Evolutionary conservation across 2,113 vertebrate genomes (phyloP).

Genomic region (Geococcyx californianus): DNA sequence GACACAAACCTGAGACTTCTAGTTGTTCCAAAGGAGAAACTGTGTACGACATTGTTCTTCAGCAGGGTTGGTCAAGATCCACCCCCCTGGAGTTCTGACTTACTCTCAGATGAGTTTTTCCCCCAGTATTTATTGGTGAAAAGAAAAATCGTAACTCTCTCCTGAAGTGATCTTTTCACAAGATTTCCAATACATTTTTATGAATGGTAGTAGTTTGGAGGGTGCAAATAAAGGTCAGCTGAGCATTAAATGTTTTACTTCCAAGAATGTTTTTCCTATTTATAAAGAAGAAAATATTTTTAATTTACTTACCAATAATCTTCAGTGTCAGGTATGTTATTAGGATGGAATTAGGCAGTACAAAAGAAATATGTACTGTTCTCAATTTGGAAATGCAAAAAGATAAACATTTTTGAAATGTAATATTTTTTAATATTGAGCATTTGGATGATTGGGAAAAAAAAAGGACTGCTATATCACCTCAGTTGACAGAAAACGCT

Average conservation of each 20-base stretch:
- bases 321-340: background rate
- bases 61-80: background rate
- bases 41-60: background rate
- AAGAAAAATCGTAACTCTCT: background rate
- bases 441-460: background rate
- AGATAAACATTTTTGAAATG: background rate
- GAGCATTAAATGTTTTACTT: background rate
- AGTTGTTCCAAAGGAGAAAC: background rate
- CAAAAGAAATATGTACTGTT: background rate
- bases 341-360: background rate
- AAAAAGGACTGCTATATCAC: background rate
- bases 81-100: background rate
- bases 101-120: background rate
- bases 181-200: background rate
- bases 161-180: background rate
- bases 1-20: background rate
- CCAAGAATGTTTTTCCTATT: background rate
- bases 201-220: background rate
- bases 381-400: background rate
- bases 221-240: background rate
- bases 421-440: background rate
- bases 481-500: background rate
- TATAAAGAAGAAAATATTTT: background rate
- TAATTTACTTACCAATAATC: background rate
- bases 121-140: background rate